Base-by-base conservation (phyloP, 2,113 vertebrate species). In the Datnioides undecimradiatus region DNA sequence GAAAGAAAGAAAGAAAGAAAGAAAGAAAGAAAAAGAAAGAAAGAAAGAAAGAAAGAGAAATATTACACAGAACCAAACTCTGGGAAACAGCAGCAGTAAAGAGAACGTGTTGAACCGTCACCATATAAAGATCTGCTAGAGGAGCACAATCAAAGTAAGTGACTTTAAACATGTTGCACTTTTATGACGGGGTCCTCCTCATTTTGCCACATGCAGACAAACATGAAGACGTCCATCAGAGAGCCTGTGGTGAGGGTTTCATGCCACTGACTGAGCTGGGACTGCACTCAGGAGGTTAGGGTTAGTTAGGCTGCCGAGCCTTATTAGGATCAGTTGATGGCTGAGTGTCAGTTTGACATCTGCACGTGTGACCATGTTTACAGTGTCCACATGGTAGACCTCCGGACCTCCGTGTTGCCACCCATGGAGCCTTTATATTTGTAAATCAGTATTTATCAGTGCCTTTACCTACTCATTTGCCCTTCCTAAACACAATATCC, bases 131-230 rank as follows among this genome's bases (percentile, higher is more conserved):
- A 23, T 51, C 73, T 19, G 4, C 25, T 40, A 36, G 23, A 63
- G 57, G 36, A 57, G 2, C 45, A 45, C 71, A 49, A 14, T 58
- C 51, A 57, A 57, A 64, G 82, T 87, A 78, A 85, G 82, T 77
- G 8, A 40, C 34, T 74, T 40, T 54, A 9, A 48, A 17, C 27
- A 13, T 49, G 55, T 57, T 41, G 29, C 29, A 25, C 8, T 0
- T 33, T 9, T 52, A 3, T 23, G 25, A 58, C 8, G 27, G n/a
- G 29, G 11, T 55, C 55, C 29, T 33, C 19, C 19, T 13, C 29
- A n/a, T n/a, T n/a, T n/a, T 34, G 29, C 12, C 45, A 67, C 23
- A 2, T 2, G 23, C 1, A 11, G 27, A 36, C 45, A 13, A 25
- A 57, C 3, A 29, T 41, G 43, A 19, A 19, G 29, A 17, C 0